Conservation (phyloP, 2,113 vertebrate genomes). For the Tiliqua scincoides region DNA sequence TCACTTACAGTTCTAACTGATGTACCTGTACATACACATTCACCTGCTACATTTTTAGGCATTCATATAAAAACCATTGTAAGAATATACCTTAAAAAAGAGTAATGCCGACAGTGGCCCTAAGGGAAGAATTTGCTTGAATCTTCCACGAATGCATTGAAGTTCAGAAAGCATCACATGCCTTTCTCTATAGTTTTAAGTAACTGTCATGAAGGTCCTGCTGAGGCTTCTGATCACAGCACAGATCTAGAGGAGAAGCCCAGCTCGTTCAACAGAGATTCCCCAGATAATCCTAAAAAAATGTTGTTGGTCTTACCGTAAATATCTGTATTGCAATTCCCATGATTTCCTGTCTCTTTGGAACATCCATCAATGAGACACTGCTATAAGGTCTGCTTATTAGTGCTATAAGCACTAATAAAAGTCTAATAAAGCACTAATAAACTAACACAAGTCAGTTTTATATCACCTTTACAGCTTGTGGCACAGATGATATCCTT, state of each 20-base stretch:
- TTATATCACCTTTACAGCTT: too few species aligned
- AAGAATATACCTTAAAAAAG: not conserved
- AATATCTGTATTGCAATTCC: not conserved
- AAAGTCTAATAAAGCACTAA: not conserved
- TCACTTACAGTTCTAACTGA: too few species aligned
- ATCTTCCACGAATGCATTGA: not conserved
- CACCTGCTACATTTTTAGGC: not conserved
- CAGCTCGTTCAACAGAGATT: too few species aligned
- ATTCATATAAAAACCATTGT: not conserved
- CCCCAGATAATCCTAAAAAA: not conserved
- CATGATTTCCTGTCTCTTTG: not conserved
- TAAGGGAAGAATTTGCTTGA: not conserved
- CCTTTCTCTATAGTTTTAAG: not conserved
- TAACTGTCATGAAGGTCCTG: rapidly evolving
- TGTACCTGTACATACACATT: not conserved
- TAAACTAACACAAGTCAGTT: too few species aligned
- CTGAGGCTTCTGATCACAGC: not conserved
- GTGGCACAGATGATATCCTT: not conserved
- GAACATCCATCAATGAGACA: not conserved
- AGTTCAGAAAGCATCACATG: not conserved
- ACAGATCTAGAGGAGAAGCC: not conserved
- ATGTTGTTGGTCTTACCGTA: not conserved
- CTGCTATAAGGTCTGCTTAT: not conserved
- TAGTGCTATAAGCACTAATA: not conserved
- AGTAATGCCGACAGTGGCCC: not conserved